Evolutionary conservation across 2,888 invertebrate species (phyloP).

Genomic region (Campoplex capitator): DNA sequence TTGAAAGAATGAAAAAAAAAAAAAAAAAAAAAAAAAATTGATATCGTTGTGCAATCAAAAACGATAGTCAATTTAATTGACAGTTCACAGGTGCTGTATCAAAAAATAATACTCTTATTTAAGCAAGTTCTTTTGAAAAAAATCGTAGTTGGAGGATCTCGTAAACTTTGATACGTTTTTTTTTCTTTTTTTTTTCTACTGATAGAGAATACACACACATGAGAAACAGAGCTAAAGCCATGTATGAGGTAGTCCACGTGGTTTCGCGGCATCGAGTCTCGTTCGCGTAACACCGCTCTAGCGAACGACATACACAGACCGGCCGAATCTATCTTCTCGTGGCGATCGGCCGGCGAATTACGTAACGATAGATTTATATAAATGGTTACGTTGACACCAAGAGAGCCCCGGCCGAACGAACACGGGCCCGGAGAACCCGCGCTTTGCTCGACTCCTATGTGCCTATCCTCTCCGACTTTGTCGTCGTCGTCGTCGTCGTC

Average conservation of each 20-base stretch:
- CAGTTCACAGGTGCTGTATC: not conserved
- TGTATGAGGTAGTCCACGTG: conserved; percentile 37
- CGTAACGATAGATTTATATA: conserved; percentile 84
- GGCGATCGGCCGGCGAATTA: conserved; percentile 80
- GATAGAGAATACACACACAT: not conserved
- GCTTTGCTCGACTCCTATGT: conserved; percentile 58
- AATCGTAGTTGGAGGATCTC: not conserved
- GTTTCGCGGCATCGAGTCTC: conserved; percentile 35
- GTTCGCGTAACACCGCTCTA: conserved; percentile 53
- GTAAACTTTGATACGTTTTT: conserved; percentile 2
- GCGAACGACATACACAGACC: conserved; percentile 65
- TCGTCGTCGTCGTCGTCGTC: conserved; percentile 56
- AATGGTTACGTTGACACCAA: conserved; percentile 85
- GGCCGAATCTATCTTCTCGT: conserved; percentile 79
- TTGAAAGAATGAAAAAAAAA: not conserved
- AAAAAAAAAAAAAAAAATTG: no score
- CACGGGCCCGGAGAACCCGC: conserved; percentile 58
- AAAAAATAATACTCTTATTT: not conserved
- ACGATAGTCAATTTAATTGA: not conserved
- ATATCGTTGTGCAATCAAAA: not conserved
- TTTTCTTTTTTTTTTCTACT: not conserved
- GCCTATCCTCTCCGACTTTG: conserved; percentile 62
- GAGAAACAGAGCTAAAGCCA: not conserved
- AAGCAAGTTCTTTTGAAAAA: not conserved
- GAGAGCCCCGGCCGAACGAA: conserved; percentile 67